phyloP scores from a whole-genome alignment of 2,113 vertebrate species.

The Pogona vitticeps region DNA sequence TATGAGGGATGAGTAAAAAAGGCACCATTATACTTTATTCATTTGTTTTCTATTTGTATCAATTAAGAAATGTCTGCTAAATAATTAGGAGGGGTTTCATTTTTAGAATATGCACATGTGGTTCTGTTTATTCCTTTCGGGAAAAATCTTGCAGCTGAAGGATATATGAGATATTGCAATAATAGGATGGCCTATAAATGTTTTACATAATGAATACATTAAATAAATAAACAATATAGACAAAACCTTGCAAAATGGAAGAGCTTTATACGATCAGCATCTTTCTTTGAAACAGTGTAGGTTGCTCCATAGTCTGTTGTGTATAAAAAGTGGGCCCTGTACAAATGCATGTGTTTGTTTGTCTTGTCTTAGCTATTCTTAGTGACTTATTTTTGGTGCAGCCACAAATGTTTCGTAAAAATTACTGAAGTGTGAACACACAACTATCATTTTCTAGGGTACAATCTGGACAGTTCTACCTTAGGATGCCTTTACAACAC shows the following conservation, averaged over 20 bases:
- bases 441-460: not conserved
- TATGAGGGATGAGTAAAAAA: not conserved
- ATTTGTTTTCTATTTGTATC: constrained; percentile 11
- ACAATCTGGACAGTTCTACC: not conserved
- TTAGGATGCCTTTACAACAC: not conserved
- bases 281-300: not conserved
- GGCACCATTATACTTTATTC: constrained; percentile 4
- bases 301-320: not conserved
- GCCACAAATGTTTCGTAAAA: not conserved
- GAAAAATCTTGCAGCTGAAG: not conserved
- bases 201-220: too few relatives aligned
- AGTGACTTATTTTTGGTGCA: not conserved
- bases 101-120: constrained; percentile 18
- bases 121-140: constrained; percentile 1
- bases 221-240: not conserved
- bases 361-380: not conserved
- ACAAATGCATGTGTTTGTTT: not conserved
- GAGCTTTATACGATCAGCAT: not conserved
- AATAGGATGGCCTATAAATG: too few relatives aligned
- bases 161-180: not conserved
- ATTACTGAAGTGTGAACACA: not conserved
- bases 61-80: constrained; percentile 21
- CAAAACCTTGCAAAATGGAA: not conserved
- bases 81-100: constrained; percentile 5
- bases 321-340: not conserved